Base-by-base conservation (phyloP, 1,140 invertebrate species). In the Medauroidea extradentata region DNA sequence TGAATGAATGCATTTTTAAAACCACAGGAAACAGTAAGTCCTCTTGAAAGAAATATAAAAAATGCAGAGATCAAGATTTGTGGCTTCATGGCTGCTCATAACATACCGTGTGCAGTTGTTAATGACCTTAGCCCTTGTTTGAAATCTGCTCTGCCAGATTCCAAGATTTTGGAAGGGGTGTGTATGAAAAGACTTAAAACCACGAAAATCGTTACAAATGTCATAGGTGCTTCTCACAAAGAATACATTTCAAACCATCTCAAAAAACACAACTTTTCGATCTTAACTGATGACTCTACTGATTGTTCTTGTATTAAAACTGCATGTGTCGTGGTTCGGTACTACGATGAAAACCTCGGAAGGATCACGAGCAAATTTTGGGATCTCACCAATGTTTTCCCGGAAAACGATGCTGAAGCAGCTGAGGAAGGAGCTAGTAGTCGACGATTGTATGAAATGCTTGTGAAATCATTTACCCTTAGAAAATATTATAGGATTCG, bases 251-350 rank as follows among this genome's bases (percentile, higher is more conserved):
- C 57, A 21, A 57, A 44, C 16, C 38, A 60, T 38, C 49, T 68
- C 49, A 63, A 50, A 55, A 62, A 29, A 48, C 61, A 29, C 24
- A 68, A 64, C 49, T 70, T 73, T 71, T 65, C 69, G 25, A 53
- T 74, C 1, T 44, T 74, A 39, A 65, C 69, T 41, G 71, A 73
- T 61, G 69, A 74, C 49, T 71, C 67, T 57, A 72, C 69, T 24
- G 69, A 73, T 53, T 62, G 56, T 48, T 59, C 42, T 43, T 53
- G 54, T 41, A 67, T 56, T 14, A 72, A 71, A 63, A 63, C 69
- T 57, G 67, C 69, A 46, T 62, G 61, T 21, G 38, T 71, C 39
- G 57, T 73, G 27, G 64, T 59, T 8, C 67, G 71, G 49, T 65
- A 48, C 54, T 63, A 43, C 44, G 38, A 61, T 51, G 59, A 67